A percentile compares a stretch with the other conserved stretches of the same genome.
phyloP scores from a whole-genome alignment of 2,113 vertebrate genomes.

The Callopanchax toddi region DNA sequence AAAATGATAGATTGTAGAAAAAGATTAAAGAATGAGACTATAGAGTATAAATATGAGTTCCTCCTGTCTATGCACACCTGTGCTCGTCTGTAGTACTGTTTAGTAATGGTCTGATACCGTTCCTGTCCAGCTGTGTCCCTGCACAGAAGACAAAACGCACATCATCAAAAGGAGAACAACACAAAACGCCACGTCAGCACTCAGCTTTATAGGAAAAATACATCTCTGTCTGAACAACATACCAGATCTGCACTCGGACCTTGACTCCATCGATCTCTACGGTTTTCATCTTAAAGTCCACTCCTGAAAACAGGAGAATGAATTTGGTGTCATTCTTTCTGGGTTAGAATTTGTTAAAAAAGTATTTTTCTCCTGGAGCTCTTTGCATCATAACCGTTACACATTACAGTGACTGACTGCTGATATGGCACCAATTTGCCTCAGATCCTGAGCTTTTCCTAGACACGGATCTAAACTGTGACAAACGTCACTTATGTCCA shows the following conservation, averaged over 20 bases:
- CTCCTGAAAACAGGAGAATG: conserved; percentile 60
- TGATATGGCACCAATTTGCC: no score
- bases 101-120: conserved; percentile 96
- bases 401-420: no score
- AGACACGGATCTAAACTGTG: background rate
- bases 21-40: background rate
- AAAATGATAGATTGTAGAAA: background rate
- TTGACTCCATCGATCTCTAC: conserved; percentile 80
- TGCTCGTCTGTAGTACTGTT: conserved; percentile 96
- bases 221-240: conserved; percentile 28
- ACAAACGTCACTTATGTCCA: background rate
- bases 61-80: conserved; percentile 75
- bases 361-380: no score
- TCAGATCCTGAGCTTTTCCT: background rate
- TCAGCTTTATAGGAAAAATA: no score
- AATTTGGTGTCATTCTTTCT: no score
- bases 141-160: conserved; percentile 42
- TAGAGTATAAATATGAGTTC: background rate
- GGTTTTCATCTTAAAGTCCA: conserved; percentile 87
- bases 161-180: background rate
- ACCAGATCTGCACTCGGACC: conserved; percentile 85
- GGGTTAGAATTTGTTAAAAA: no score
- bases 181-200: background rate
- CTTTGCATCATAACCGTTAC: no score
- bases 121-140: conserved; percentile 99